These are phyloP conservation scores for Drosophila niveifrons DNA, from an alignment of 2,888 invertebrate species.

Conservation along the genomic window DNA sequence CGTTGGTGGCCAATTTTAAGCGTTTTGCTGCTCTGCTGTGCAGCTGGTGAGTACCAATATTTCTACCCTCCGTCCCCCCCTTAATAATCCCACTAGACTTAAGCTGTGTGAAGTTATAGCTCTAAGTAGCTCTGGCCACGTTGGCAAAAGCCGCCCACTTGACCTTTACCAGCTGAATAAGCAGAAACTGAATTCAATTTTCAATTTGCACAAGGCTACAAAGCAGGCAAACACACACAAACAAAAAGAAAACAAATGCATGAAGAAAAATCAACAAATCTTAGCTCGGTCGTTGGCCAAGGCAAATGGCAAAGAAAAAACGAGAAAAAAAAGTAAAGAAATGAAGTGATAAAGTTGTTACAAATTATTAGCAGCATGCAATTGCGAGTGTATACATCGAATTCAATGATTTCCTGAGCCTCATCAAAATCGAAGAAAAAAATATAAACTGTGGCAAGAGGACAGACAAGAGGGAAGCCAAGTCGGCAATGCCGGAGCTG, in stretches of 20 bases:
- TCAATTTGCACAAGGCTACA: slow-evolving; percentile 55
- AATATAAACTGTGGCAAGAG: slow-evolving; percentile 69
- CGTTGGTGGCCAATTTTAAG: slow-evolving; percentile 84
- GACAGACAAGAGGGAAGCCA: slow-evolving; percentile 39
- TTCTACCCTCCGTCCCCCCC: not conserved
- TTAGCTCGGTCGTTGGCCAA: slow-evolving; percentile 61
- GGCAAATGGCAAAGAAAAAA: slow-evolving; percentile 59
- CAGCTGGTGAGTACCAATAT: slow-evolving; percentile 82
- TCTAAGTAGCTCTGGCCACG: slow-evolving; percentile 52
- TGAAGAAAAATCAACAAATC: slow-evolving; percentile 16
- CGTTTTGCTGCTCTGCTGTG: slow-evolving; percentile 83
- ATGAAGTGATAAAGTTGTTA: slow-evolving; percentile 28
- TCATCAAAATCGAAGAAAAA: slow-evolving; percentile 11
- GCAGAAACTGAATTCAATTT: slow-evolving; percentile 34
- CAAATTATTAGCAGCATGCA: slow-evolving; percentile 68
- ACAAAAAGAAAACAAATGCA: slow-evolving; percentile 20
- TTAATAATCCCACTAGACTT: slow-evolving; percentile 26
- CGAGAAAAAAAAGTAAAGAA: slow-evolving; percentile 1
- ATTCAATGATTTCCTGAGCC: slow-evolving; percentile 41
- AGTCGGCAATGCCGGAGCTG: slow-evolving; percentile 42
- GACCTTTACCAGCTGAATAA: slow-evolving; percentile 68
- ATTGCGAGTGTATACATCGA: slow-evolving; percentile 28
- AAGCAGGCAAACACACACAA: slow-evolving; percentile 24
- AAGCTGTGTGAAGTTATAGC: slow-evolving; percentile 11
- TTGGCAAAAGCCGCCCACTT: slow-evolving; percentile 49